Evolutionary conservation across 1,140 invertebrate species (phyloP).

Genomic region (Eurosta solidaginis): DNA sequence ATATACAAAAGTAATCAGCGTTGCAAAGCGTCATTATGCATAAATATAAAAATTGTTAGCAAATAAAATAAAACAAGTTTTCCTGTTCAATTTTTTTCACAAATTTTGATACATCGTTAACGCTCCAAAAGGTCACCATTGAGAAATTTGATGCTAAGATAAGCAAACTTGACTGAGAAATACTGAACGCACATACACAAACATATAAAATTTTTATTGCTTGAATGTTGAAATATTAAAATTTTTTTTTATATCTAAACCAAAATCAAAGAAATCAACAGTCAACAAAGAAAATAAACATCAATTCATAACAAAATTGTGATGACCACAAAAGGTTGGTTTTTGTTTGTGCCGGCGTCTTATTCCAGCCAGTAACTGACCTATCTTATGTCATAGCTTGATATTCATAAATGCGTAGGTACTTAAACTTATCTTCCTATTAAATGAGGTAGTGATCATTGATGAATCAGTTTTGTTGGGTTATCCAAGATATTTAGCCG

Average conservation of each 20-base stretch:
- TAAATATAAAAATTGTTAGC: background rate
- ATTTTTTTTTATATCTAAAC: background rate
- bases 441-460: too few relatives aligned
- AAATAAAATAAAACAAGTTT: background rate
- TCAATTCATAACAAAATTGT: too few relatives aligned
- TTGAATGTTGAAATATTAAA: background rate
- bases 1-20: background rate
- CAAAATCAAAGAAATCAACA: background rate
- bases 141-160: background rate
- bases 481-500: too few relatives aligned
- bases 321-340: too few relatives aligned
- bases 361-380: too few relatives aligned
- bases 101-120: slow-evolving; percentile 1
- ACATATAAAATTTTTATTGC: background rate
- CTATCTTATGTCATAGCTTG: too few relatives aligned
- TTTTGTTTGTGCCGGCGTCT: too few relatives aligned
- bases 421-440: too few relatives aligned
- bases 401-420: too few relatives aligned
- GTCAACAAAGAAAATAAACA: background rate
- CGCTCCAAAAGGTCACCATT: background rate
- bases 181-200: too few relatives aligned
- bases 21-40: background rate
- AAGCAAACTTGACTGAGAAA: too few relatives aligned
- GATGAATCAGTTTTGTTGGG: too few relatives aligned
- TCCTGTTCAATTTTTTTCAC: background rate